These are phyloP conservation scores for Bucco capensis DNA, from an alignment of 2,113 vertebrate genomes.

Conservation along the genomic window DNA sequence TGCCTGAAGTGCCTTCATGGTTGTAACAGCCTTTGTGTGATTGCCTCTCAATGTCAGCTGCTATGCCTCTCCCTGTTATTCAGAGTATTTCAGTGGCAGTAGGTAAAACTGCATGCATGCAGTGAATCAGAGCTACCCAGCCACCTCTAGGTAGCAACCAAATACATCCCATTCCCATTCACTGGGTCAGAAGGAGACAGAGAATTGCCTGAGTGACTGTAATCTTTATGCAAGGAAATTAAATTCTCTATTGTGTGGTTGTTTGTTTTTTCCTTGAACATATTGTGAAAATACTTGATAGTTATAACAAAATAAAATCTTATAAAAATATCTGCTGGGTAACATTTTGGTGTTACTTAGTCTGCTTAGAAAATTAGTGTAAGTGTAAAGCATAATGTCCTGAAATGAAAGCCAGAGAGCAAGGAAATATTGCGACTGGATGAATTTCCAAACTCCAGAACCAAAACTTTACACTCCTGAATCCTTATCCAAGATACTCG, in stretches of 20 bases:
- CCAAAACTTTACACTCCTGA: not conserved
- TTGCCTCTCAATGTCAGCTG: not conserved
- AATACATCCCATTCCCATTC: not conserved
- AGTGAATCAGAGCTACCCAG: not conserved
- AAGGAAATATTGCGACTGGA: not conserved
- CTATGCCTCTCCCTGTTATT: not conserved
- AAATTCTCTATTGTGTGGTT: not conserved
- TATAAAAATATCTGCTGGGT: not conserved
- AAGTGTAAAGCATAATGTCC: not conserved
- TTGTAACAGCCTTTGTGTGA: not conserved
- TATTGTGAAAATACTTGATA: not conserved
- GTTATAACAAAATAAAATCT: not conserved
- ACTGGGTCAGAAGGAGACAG: not conserved
- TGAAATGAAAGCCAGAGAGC: not conserved
- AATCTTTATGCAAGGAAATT: not conserved
- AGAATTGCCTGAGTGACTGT: not conserved
- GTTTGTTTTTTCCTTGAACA: not conserved
- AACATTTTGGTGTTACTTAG: not conserved
- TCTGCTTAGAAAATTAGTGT: not conserved
- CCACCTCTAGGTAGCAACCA: not conserved
- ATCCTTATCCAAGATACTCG: not conserved
- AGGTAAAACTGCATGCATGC: not conserved
- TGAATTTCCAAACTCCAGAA: not conserved
- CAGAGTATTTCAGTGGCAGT: not conserved
- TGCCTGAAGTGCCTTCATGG: not conserved